Base-by-base conservation (phyloP, 2,113 vertebrate species). In the Pelmatolapia mariae region DNA sequence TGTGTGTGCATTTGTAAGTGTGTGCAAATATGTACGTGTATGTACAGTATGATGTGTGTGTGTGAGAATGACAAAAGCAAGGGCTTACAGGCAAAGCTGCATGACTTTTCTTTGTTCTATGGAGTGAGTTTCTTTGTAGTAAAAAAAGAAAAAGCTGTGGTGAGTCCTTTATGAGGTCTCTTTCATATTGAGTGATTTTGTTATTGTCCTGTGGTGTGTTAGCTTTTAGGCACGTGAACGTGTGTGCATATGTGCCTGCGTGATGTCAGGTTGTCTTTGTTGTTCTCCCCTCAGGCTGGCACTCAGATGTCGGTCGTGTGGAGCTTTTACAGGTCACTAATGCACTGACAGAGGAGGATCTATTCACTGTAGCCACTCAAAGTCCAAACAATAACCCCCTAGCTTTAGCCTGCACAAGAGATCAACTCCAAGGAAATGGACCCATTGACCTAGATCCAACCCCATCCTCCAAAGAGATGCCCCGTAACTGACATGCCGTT, bases 241-340 rank as follows among this genome's bases (percentile, higher is more conserved):
- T 83, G 66, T 83, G 59, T 82, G 85, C 59, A 26, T 89, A 71
- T 78, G 87, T 92, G 83, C 38, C 11, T 86, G 76, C 50, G 50
- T 53, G 80, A 83, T 91, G 89, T 91, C 91, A 94, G 61, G 81
- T 84, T 79, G 86, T 90, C 88, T 94, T 95, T 95, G 94, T 93
- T 86, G 89, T 81, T 40, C 78, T 87, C 82, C 84, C 94, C 92
- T 89, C 87, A 91, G 89, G 93, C 93, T 84, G 85, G 82, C 94
- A 94, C 92, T 95, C 90, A 90, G 89, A 93, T 90, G 92, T 90
- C 89, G 85, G 87, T 95, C 90, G 71, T 89, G 94, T 86, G 91
- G 89, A 91, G 93, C 92, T 87, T 83, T 90, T 91, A 85, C 94
- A 94, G 94, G 94, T 93, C 95, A 86, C 95, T 95, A 95, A 96